Evolutionary conservation across 1,140 invertebrate species (phyloP).

Genomic region (Drosophila littoralis): DNA sequence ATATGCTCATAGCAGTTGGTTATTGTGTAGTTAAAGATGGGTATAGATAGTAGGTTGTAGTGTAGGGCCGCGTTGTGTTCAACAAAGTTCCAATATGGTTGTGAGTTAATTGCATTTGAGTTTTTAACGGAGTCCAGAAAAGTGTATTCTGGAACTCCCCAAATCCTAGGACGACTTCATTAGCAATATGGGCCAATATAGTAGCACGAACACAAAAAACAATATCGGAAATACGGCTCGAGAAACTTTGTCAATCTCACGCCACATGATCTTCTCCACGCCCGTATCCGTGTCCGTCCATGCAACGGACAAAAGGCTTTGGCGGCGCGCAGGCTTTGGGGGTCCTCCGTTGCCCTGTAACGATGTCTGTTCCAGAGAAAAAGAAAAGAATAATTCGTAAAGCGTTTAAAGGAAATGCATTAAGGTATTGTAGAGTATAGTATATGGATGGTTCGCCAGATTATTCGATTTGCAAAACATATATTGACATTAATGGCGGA

Average conservation of each 20-base stretch:
- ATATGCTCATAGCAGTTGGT: constrained; percentile 17
- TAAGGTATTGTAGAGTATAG: too few relatives aligned
- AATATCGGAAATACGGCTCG: constrained; percentile 90
- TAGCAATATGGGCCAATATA: constrained; percentile 91
- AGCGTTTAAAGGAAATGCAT: too few relatives aligned
- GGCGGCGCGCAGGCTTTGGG: constrained; percentile 76
- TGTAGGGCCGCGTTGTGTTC: constrained; percentile 5
- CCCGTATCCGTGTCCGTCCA: constrained; percentile 88
- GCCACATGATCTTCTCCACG: constrained; percentile 88
- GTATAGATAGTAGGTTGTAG: not conserved
- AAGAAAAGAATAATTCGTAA: not conserved
- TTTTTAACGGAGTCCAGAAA: constrained; percentile 84
- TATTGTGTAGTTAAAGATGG: constrained; percentile 14
- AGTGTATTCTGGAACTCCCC: constrained; percentile 79
- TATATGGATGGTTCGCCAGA: not conserved
- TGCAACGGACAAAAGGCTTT: constrained; percentile 85
- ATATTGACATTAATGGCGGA: constrained; percentile 18
- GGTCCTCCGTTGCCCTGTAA: constrained; percentile 82
- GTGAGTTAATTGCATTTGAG: not conserved
- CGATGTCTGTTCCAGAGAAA: constrained; percentile 64
- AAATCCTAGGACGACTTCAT: constrained; percentile 86
- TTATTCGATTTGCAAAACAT: constrained; percentile 4
- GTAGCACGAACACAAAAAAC: constrained; percentile 89
- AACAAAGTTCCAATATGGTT: constrained; percentile 3
- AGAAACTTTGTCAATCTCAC: constrained; percentile 88